Percentiles rank a stretch among this genome's conserved stretches.
These are phyloP conservation scores for Gymnothorax reevesii DNA, from an alignment of 2,797 vertebrate species.

Conservation along the genomic window DNA sequence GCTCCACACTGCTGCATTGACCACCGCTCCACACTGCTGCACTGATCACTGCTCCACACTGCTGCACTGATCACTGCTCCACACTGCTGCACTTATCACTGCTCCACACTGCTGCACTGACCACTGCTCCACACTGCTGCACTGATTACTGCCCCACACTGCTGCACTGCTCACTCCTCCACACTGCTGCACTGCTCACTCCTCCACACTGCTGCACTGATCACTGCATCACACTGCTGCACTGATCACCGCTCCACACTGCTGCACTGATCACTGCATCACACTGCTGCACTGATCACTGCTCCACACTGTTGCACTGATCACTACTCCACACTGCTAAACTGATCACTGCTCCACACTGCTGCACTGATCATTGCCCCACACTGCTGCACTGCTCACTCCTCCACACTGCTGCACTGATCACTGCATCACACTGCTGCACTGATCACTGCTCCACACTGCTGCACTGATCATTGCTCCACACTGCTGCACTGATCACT, in stretches of 20 bases:
- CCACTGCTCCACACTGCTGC: not conserved
- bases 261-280: not conserved
- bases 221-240: conserved; percentile 3
- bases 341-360: not conserved
- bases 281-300: not conserved
- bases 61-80: not conserved
- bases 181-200: not conserved
- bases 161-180: too few species aligned
- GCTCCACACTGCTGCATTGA: not conserved
- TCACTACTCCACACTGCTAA: not conserved
- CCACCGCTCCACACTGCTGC: too few species aligned
- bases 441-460: not conserved
- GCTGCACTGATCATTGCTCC: not conserved
- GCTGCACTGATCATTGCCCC: not conserved
- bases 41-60: not conserved
- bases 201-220: not conserved
- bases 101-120: not conserved
- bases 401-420: not conserved
- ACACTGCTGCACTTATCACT: not conserved
- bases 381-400: not conserved
- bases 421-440: too few species aligned
- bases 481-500: not conserved
- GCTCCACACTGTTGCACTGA: not conserved
- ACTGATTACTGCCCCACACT: too few species aligned
- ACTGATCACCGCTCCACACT: not conserved